These are phyloP conservation scores for Aporophyla nigra DNA, from an alignment of 2,888 invertebrate genomes.

Conservation along the genomic window DNA sequence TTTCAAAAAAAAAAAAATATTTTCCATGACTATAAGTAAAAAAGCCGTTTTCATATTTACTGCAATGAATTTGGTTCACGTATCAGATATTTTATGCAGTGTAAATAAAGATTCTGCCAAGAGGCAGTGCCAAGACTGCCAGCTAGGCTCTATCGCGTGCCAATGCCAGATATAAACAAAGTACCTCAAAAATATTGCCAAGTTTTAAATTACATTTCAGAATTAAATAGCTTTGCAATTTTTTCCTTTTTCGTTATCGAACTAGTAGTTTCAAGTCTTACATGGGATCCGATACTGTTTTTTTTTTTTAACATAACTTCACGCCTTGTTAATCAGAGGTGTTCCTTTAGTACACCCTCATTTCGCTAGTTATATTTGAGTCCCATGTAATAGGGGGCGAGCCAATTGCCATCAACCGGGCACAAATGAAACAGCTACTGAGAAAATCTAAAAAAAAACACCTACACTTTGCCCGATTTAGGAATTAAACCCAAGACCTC, in stretches of 20 bases:
- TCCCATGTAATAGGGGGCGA: no score
- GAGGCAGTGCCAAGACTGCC: conserved; percentile 79
- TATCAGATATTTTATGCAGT: conserved; percentile 75
- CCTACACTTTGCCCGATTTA: no score
- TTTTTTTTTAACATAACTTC: neutral
- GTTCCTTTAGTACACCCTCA: no score
- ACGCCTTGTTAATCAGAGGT: no score
- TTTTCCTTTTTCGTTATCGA: neutral
- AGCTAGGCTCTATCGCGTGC: conserved; percentile 70
- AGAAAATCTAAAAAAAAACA: no score
- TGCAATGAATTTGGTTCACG: conserved; percentile 57
- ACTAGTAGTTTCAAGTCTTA: neutral
- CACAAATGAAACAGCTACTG: no score
- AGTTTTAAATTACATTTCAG: conserved; percentile 56
- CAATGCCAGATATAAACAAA: conserved; percentile 75
- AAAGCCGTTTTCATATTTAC: conserved; percentile 27
- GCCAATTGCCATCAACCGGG: no score
- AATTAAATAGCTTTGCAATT: conserved; percentile 37
- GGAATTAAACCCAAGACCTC: no score
- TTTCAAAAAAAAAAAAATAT: neutral
- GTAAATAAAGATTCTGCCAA: conserved; percentile 75
- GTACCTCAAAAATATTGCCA: conserved; percentile 66
- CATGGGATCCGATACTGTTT: neutral
- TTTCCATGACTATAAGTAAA: neutral
- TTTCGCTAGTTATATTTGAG: no score